A percentile compares a stretch with the other conserved stretches of the same genome.
Conservation (phyloP, 1,140 invertebrate genomes). For the Leptoteleia sp. region DNA sequence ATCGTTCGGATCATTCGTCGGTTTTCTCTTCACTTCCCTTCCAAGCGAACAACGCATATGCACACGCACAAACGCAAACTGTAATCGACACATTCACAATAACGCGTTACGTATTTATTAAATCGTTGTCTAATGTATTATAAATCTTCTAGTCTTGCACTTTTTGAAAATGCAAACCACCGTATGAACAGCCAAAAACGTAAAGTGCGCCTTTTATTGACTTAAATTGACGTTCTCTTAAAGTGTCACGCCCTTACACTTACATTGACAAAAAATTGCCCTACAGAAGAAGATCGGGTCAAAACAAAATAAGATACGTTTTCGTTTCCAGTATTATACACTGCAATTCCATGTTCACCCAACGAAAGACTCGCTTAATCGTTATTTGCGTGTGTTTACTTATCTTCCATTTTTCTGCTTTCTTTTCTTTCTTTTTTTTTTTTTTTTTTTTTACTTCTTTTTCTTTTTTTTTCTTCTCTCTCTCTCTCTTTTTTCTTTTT, state of each 20-base stretch:
- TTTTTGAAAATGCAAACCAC: slow-evolving; percentile 32
- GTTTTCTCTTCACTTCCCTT: slow-evolving; percentile 25
- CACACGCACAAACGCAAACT: slow-evolving; percentile 10
- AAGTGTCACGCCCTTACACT: slow-evolving; percentile 13
- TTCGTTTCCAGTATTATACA: slow-evolving; percentile 34
- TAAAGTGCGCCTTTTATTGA: slow-evolving; percentile 42
- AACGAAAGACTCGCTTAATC: slow-evolving; percentile 30
- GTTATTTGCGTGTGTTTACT: slow-evolving; percentile 9
- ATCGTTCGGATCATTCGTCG: not conserved
- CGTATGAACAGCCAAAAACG: slow-evolving; percentile 5
- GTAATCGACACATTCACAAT: slow-evolving; percentile 9
- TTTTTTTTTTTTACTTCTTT: slow-evolving; percentile 20
- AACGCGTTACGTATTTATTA: slow-evolving; percentile 33
- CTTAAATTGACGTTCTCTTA: slow-evolving; percentile 28
- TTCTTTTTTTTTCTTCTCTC: slow-evolving; percentile 7
- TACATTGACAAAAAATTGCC: not conserved
- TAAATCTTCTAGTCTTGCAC: slow-evolving; percentile 22
- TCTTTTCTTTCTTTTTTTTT: not conserved
- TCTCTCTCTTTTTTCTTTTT: not conserved
- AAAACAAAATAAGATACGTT: slow-evolving; percentile 6
- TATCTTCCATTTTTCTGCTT: slow-evolving; percentile 11
- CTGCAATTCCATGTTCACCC: slow-evolving; percentile 45
- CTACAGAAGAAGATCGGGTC: not conserved
- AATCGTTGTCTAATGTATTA: slow-evolving; percentile 44
- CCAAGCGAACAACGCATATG: slow-evolving; percentile 22